Base-by-base conservation (phyloP, 2,888 invertebrate species). In the Nomada lathburiana region DNA sequence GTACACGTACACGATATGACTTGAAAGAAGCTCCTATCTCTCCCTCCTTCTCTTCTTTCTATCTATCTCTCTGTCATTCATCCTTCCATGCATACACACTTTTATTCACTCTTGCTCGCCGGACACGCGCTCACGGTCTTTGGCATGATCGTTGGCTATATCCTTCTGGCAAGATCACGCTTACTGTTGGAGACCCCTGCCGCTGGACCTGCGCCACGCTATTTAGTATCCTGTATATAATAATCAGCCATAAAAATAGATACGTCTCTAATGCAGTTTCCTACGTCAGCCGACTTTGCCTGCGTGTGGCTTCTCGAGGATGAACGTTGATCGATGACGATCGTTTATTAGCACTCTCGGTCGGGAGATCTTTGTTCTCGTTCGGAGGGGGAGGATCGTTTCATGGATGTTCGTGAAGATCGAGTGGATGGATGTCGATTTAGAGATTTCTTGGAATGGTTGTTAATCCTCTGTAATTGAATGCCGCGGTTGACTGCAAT, bases 231-330 rank as follows among this genome's bases (percentile, higher is more conserved):
- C 76, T 85, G 85, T 16, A 11, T 87, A 62, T 78, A 80, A 77
- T 77, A 80, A 89, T 90, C 86, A 86, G 89, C 89, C 91, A 92
- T 89, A 92, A 92, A 92, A 92, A 92, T 92, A 92, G 91, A 91
- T 87, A 86, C 88, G 87, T 88, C 86, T 91, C 88, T 91, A 89
- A 89, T 87, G 89, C 87, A 83, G 87, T 89, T 88, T 80, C 83
- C 80, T 83, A 85, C 85, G 86, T 88, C 84, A 87, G 81, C 73
- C 82, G 68, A 47, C 78, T 67, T 59, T 36, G 76, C 65, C 84
- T 79, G 62, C 76, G 74, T 65, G 75, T 65, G 53, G 53, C 11
- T 65, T 60, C 44, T 72, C 78, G 80, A 85, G 83, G 83, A 82
- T 80, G 60, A 64, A 83, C 71, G 72, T 68, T 63, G 50, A 53